Base-by-base conservation (phyloP, 2,888 invertebrate species). In the Ctena decussata region DNA sequence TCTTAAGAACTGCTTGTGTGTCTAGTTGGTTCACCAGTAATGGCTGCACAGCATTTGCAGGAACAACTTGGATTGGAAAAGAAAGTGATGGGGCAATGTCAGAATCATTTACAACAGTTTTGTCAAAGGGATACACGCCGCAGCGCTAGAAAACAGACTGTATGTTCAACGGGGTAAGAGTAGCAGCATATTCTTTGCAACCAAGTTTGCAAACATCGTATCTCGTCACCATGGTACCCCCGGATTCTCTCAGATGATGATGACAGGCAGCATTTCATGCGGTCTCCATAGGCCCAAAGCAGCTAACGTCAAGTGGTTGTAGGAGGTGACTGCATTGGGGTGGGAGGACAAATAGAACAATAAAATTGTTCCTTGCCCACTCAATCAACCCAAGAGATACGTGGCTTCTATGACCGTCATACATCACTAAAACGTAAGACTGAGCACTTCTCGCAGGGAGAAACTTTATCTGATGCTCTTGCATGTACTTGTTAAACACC, bases 251-350 rank as follows among this genome's bases (percentile, higher is more conserved):
- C 49, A 82, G 30, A 30, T 69, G 46, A 8, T 49, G 74, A 44
- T 86, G 86, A 27, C 71, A 77, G 32, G 71, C 49, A 21, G 35
- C 18, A 27, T 78, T 65, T 27, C 71, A 84, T 1, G 74, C 46
- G 0, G 15, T 32, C 30, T 77, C 70, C 37, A 83, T 80, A 18
- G 77, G 80, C 3, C 80, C 80, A 70, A 46, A 86, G 32, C 77
- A 82, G 18, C 86, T 76, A 24, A 84, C 76, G 49, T 78, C 86
- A 27, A 78, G 57, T 11, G 75, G 81, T 27, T 86, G 84, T 15
- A 84, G 72, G 27, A 80, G 11, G 65, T 87, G 84, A 24, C 79
- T 84, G 8, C 78, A 80, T 41, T 84, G 83, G 5, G 83, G 77
- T 18, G 83, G 86, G 1, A 86, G 65, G 1, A 84, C 79, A 86